Evolutionary conservation across 2,888 invertebrate genomes (phyloP).

Genomic region (Lepidocyrtinus sp.): DNA sequence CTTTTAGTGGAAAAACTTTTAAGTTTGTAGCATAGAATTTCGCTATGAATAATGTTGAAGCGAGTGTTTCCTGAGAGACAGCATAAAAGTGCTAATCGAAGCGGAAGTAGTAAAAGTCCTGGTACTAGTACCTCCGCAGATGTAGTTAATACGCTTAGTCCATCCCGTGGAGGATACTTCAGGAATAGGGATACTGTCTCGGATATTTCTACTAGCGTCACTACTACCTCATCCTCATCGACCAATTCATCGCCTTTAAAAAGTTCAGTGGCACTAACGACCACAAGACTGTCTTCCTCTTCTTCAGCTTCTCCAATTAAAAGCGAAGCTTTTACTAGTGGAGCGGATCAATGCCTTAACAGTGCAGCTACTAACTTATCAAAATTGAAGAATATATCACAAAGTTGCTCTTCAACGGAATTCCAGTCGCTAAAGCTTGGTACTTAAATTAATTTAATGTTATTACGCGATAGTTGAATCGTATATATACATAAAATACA

Average conservation of each 20-base stretch:
- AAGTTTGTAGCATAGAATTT: not conserved
- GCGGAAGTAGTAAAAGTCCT: slow-evolving; percentile 16
- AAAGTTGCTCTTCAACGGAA: slow-evolving; percentile 60
- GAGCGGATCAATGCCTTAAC: slow-evolving; percentile 14
- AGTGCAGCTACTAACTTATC: slow-evolving; percentile 30
- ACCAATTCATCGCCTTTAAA: slow-evolving; percentile 45
- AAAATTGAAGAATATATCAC: slow-evolving; percentile 40
- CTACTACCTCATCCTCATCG: slow-evolving; percentile 21
- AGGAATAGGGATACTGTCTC: not conserved
- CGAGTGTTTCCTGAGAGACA: slow-evolving; percentile 59
- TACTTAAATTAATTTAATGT: slow-evolving; percentile 25
- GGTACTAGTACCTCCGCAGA: not conserved
- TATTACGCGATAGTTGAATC: not conserved
- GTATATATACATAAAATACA: slow-evolving; percentile 11
- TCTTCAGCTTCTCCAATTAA: slow-evolving; percentile 41
- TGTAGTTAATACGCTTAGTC: not conserved
- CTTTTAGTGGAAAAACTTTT: no score
- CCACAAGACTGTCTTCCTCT: slow-evolving; percentile 33
- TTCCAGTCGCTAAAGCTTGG: slow-evolving; percentile 67
- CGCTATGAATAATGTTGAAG: slow-evolving; percentile 56
- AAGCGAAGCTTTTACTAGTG: slow-evolving; percentile 16
- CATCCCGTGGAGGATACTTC: not conserved
- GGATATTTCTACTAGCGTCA: not conserved
- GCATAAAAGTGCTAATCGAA: slow-evolving; percentile 42
- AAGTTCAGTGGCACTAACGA: slow-evolving; percentile 16